phyloP scores from a whole-genome alignment of 2,888 invertebrate species.

The Hypsopygia costalis region DNA sequence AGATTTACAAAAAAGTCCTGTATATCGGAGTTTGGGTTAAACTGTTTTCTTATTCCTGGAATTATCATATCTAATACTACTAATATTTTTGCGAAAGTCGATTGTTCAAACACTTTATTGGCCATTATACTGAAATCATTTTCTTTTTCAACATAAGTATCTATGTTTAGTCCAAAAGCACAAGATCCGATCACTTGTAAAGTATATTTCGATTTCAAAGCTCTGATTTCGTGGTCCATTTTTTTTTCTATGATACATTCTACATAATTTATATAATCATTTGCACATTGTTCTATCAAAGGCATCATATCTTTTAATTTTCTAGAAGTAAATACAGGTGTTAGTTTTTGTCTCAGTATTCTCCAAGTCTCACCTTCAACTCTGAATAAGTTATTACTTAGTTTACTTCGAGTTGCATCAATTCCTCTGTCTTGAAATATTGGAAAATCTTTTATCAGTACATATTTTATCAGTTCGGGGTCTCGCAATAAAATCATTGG shows the following conservation, averaged over 20 bases:
- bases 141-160: conserved; percentile 29
- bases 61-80: conserved; percentile 23
- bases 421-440: too few species aligned
- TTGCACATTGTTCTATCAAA: too few species aligned
- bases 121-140: conserved; percentile 30
- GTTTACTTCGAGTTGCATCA: too few species aligned
- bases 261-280: conserved; percentile 27
- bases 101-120: conserved; percentile 19
- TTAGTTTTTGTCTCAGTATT: too few species aligned
- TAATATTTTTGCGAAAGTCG: conserved; percentile 9
- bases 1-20: conserved; percentile 25
- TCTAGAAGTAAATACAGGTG: too few species aligned
- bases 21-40: conserved; percentile 17
- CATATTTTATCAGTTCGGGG: too few species aligned
- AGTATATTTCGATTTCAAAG: conserved; percentile 34
- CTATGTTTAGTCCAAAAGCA: conserved; percentile 36
- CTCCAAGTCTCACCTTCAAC: too few species aligned
- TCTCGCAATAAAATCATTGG: too few species aligned
- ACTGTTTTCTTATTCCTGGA: conserved; percentile 22
- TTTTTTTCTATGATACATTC: conserved; percentile 19
- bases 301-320: too few species aligned
- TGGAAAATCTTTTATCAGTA: too few species aligned
- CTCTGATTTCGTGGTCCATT: conserved; percentile 29
- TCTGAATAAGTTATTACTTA: too few species aligned
- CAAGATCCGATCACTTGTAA: conserved; percentile 38